A percentile compares a stretch with the other conserved stretches of the same genome.
phyloP scores from a whole-genome alignment of 1,140 invertebrate genomes.

The Chlorops oryzae region DNA sequence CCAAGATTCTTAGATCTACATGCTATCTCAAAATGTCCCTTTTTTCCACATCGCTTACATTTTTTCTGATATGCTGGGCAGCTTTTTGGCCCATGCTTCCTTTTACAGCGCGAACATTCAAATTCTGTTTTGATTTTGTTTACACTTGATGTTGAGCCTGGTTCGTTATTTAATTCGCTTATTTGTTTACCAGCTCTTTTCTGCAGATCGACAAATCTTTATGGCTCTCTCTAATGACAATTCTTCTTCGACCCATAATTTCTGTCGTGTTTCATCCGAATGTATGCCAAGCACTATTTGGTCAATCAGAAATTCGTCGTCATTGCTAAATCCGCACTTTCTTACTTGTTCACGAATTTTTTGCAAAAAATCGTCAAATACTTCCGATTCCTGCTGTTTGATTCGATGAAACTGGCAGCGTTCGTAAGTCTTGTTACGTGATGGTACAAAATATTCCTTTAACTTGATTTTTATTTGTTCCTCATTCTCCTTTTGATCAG shows the following conservation, averaged over 20 bases:
- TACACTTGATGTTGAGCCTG: background rate
- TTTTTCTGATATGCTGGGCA: constrained; percentile 16
- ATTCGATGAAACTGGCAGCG: background rate
- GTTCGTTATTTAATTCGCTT: background rate
- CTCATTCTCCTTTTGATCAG: too few relatives aligned
- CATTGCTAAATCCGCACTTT: background rate
- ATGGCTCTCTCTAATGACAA: constrained; percentile 4
- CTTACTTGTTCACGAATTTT: background rate
- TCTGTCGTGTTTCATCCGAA: constrained; percentile 1
- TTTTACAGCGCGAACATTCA: constrained; percentile 10
- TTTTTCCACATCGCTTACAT: constrained; percentile 13
- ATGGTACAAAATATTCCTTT: background rate
- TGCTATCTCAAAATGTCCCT: constrained; percentile 8
- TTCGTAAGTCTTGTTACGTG: constrained; percentile 1
- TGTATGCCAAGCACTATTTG: constrained; percentile 7
- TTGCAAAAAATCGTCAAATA: constrained; percentile 7
- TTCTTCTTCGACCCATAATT: constrained; percentile 3
- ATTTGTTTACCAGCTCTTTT: constrained; percentile 2
- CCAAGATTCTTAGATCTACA: constrained; percentile 3
- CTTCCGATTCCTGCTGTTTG: constrained; percentile 3
- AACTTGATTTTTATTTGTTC: background rate
- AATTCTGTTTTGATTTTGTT: background rate
- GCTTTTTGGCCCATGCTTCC: constrained; percentile 4
- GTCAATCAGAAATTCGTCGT: constrained; percentile 6
- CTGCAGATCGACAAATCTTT: constrained; percentile 8